Percentiles rank a stretch among this genome's conserved stretches.
phyloP scores from a whole-genome alignment of 2,113 vertebrate genomes.

The Corythornis vintsioides region DNA sequence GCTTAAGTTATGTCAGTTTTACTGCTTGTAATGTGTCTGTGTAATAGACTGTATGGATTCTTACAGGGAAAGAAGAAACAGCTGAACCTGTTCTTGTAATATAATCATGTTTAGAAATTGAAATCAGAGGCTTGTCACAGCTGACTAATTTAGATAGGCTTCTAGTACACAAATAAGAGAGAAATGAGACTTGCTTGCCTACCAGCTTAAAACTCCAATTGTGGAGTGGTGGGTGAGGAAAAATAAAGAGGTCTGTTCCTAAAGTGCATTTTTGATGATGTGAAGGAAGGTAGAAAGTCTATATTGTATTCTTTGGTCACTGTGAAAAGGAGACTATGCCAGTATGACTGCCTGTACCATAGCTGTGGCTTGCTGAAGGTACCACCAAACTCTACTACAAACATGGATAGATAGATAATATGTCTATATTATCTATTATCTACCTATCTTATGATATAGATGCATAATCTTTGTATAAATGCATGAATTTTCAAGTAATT shows the following conservation, averaged over 20 bases:
- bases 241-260: neutral
- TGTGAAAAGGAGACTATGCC: neutral
- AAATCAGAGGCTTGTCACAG: neutral
- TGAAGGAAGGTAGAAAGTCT: neutral
- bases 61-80: neutral
- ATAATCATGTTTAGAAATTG: neutral
- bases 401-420: too few species aligned
- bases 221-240: neutral
- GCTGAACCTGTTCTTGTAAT: neutral
- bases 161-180: neutral
- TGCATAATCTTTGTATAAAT: neutral
- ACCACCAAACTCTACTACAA: neutral
- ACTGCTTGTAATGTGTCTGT: neutral
- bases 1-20: neutral
- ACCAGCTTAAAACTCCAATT: neutral
- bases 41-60: neutral
- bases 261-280: neutral
- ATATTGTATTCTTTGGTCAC: neutral
- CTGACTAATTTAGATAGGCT: neutral
- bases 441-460: too few species aligned
- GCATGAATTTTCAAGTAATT: neutral
- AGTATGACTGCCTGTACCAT: neutral
- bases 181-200: neutral
- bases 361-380: neutral
- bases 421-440: too few species aligned